These are phyloP conservation scores for Potorous gilbertii DNA, from an alignment of 2,797 vertebrate genomes.

Conservation along the genomic window DNA sequence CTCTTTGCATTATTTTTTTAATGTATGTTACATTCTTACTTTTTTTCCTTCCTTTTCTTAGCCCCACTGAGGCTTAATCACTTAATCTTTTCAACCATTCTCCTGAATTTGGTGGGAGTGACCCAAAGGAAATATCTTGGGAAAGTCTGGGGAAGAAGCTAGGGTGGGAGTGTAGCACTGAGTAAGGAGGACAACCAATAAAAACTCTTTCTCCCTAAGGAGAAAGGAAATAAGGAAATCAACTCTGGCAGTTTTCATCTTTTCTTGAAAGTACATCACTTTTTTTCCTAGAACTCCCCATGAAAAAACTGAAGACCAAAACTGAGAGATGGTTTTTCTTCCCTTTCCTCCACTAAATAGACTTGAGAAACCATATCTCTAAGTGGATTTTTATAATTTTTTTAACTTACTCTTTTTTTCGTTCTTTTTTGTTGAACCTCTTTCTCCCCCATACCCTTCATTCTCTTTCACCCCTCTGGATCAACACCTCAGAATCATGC, in stretches of 20 bases:
- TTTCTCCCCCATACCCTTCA: neutral
- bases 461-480: neutral
- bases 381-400: neutral
- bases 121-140: neutral
- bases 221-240: neutral
- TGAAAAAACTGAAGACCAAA: neutral
- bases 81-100: neutral
- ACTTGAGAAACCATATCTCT: neutral
- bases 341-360: neutral
- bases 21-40: rapidly evolving
- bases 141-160: neutral
- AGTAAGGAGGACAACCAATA: neutral
- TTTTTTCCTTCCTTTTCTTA: neutral
- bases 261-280: neutral
- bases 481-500: neutral
- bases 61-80: neutral
- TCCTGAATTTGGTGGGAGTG: neutral
- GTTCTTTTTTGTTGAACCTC: neutral
- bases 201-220: neutral
- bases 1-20: neutral
- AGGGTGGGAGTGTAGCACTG: neutral
- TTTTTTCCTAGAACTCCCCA: neutral
- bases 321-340: neutral
- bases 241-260: neutral
- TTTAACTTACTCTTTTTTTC: no score